Conservation (phyloP, 2,888 invertebrate species). For the Dyspetes luteomarginatus region DNA sequence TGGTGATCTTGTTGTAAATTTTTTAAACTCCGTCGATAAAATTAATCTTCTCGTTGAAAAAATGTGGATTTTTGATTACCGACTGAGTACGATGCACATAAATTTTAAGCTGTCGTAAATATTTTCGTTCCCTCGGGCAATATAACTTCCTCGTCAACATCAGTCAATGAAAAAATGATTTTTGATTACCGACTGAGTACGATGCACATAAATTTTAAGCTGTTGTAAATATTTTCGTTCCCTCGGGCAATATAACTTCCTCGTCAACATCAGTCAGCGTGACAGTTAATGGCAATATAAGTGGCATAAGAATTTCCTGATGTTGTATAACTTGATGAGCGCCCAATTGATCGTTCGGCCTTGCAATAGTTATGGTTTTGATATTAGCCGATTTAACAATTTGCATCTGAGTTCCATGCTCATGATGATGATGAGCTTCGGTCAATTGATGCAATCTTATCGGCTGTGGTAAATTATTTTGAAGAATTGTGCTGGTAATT, state of each 20-base stretch:
- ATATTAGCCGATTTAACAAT: slow-evolving; percentile 79
- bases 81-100: not conserved
- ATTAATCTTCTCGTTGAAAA: no score
- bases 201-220: slow-evolving; percentile 66
- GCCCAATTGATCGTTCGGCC: slow-evolving; percentile 74
- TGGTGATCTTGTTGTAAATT: no score
- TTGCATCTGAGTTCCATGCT: slow-evolving; percentile 70
- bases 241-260: slow-evolving; percentile 81
- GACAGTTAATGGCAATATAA: slow-evolving; percentile 80
- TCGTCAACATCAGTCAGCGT: slow-evolving; percentile 81
- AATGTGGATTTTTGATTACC: no score
- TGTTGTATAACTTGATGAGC: slow-evolving; percentile 79
- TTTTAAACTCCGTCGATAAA: no score
- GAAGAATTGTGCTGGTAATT: slow-evolving; percentile 8
- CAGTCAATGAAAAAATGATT: slow-evolving; percentile 71
- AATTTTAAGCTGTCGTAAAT: slow-evolving; percentile 78
- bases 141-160: slow-evolving; percentile 81
- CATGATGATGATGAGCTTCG: slow-evolving; percentile 57
- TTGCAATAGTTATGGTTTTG: slow-evolving; percentile 81
- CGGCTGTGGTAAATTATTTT: slow-evolving; percentile 32
- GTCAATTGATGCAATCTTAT: slow-evolving; percentile 58
- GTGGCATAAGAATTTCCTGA: slow-evolving; percentile 81
- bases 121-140: slow-evolving; percentile 82
- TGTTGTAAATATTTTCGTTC: slow-evolving; percentile 81
- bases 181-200: no score